Conservation (phyloP, 2,113 vertebrate species). For the Mystacornis crossleyi region DNA sequence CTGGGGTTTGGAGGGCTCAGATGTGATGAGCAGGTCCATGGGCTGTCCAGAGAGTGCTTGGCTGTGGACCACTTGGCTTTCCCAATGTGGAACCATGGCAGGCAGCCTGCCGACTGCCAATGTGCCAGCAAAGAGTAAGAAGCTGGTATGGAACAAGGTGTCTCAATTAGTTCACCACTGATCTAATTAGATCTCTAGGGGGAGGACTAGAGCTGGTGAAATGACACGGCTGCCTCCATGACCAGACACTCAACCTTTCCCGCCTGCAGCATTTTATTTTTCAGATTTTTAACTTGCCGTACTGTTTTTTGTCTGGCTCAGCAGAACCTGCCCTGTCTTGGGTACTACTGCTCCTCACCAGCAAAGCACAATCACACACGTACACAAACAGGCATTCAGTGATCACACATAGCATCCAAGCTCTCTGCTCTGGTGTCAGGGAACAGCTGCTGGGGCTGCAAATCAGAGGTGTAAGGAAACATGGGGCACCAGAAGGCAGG, state of each 20-base stretch:
- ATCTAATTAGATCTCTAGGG: not conserved
- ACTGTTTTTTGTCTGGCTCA: not conserved
- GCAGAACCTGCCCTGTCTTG: not conserved
- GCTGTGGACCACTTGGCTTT: not conserved
- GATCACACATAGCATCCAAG: not conserved
- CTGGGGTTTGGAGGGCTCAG: not conserved
- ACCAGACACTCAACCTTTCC: not conserved
- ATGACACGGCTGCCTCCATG: not conserved
- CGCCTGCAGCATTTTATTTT: not conserved
- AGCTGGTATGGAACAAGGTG: not conserved
- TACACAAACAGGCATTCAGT: not conserved
- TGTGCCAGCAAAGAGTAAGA: not conserved
- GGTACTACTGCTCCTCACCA: not conserved
- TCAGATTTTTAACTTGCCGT: not conserved
- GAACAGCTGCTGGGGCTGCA: not conserved
- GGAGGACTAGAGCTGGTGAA: not conserved
- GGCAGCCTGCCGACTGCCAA: not conserved
- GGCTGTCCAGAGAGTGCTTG: not conserved
- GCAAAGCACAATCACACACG: not conserved
- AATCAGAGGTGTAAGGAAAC: not conserved
- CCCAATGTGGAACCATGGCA: not conserved
- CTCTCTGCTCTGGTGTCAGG: not conserved
- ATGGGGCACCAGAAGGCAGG: not conserved
- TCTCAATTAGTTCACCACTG: not conserved
- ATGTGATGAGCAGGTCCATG: not conserved